Conservation (phyloP, 2,888 invertebrate genomes). For the Omphaloscelis lunosa region DNA sequence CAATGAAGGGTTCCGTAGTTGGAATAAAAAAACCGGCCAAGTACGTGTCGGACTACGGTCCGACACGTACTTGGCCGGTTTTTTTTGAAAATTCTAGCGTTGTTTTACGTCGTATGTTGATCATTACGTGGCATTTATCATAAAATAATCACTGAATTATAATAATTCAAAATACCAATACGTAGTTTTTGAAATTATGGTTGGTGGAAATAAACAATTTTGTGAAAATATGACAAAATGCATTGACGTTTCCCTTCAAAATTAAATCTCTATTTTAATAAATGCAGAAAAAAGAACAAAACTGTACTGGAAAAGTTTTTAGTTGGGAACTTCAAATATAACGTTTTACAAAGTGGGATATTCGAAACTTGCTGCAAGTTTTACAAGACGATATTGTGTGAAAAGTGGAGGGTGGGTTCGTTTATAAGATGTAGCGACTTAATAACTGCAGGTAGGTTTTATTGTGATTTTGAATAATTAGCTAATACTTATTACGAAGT, state of each 20-base stretch:
- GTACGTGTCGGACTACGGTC: no score
- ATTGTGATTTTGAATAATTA: background rate
- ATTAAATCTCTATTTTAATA: constrained; percentile 28
- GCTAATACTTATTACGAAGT: background rate
- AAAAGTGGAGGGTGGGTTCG: constrained; percentile 16
- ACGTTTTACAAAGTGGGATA: constrained; percentile 69
- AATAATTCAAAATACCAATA: no score
- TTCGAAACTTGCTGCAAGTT: constrained; percentile 65
- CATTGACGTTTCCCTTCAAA: background rate
- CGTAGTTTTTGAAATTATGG: no score
- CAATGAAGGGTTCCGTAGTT: no score
- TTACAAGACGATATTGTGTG: constrained; percentile 61
- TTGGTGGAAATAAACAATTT: no score
- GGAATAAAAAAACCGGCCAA: no score
- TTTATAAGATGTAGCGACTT: constrained; percentile 37
- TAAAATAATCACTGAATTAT: no score
- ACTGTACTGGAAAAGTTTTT: constrained; percentile 47
- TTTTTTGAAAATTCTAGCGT: no score
- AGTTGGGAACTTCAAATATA: constrained; percentile 65
- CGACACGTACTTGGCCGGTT: no score
- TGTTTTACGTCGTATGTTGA: no score
- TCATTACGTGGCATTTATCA: no score
- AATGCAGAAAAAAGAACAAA: constrained; percentile 43
- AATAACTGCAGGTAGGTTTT: background rate
- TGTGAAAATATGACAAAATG: background rate